Evolutionary conservation across 2,888 invertebrate species (phyloP), one percentile per base, ranked within the genome.

Genomic region (Temnothorax ravouxi): DNA sequence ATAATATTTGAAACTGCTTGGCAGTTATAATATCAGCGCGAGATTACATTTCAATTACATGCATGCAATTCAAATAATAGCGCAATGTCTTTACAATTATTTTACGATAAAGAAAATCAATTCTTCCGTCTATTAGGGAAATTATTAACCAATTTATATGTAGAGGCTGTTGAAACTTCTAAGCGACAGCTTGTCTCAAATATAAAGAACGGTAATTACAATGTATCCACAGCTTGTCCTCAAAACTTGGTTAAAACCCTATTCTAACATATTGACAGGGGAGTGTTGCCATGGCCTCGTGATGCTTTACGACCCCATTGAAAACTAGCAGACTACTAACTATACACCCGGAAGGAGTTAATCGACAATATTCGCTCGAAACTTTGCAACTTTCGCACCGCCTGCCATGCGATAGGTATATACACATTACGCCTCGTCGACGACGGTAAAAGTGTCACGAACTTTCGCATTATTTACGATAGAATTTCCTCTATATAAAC

Each of bases 401-500:
- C 76, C 84, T 80, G 81, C 82, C 84, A 79, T 72, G 56, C 61
- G 69, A 50, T 74, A 50, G 21, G 38, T 62, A 61, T 75, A 69
- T 52, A 64, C 69, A 83, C 84, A 80, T 84, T 86, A 79, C 82
- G 76, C 74, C 62, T 79, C 82, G 72, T 86, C 52, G 64, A 41
- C 69, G 64, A 41, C 61, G 82, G 71, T 84, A 88, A 88, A 90
- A 86, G 64, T 84, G 77, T 86, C 86, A 87, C 86, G 72, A 88
- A 87, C 85, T 91, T 84, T 29, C 69, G 52, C 62, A 87, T 88
- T 91, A 86, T 87, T 89, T 89, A 86, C 90, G 87, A 88, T 82
- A 72, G 84, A 87, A 90, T 89, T 86, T 71, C 76, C 82, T 80
- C 75, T 89, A 84, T 86, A 87, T 84, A 85, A 90, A 59, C 75